Conservation (phyloP, 1,140 invertebrate species). For the Onthophagus taurus region DNA sequence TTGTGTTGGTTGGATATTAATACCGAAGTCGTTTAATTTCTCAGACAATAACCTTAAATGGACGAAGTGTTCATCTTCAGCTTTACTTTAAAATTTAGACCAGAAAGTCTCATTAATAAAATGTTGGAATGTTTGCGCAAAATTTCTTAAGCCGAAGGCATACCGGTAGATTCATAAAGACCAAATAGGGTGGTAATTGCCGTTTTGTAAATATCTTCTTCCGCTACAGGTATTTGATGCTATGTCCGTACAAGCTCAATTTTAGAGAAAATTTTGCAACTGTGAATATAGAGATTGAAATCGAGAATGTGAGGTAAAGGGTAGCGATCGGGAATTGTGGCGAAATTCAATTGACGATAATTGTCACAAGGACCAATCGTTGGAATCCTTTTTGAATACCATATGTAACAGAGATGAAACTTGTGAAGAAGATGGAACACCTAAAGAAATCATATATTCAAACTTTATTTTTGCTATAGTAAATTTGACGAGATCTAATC, state of each 20-base stretch:
- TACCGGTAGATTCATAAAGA: slow-evolving; percentile 34
- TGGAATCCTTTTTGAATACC: slow-evolving; percentile 35
- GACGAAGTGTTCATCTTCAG: too few species aligned
- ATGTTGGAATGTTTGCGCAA: slow-evolving; percentile 41
- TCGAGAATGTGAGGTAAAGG: slow-evolving; percentile 28
- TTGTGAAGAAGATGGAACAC: slow-evolving; percentile 32
- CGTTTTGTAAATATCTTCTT: slow-evolving; percentile 34
- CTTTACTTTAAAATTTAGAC: too few species aligned
- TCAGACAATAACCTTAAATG: too few species aligned
- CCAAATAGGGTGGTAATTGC: slow-evolving; percentile 33
- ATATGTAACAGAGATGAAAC: slow-evolving; percentile 38
- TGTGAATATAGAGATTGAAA: slow-evolving; percentile 28
- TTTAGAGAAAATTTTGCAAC: slow-evolving; percentile 33
- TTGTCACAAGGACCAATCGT: slow-evolving; percentile 34
- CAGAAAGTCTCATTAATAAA: too few species aligned
- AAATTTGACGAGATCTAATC: too few species aligned
- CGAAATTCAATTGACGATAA: slow-evolving; percentile 39
- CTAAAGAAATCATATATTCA: slow-evolving; percentile 16
- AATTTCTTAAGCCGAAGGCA: slow-evolving; percentile 41
- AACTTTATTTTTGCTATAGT: slow-evolving; percentile 24
- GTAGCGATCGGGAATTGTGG: slow-evolving; percentile 34
- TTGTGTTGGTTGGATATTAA: too few species aligned
- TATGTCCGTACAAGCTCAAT: slow-evolving; percentile 43
- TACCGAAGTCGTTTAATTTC: too few species aligned
- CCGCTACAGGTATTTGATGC: slow-evolving; percentile 36